Percentiles rank a stretch among this genome's conserved stretches.
phyloP scores from a whole-genome alignment of 2,888 invertebrate genomes.

The Iphiclides podalirius region DNA sequence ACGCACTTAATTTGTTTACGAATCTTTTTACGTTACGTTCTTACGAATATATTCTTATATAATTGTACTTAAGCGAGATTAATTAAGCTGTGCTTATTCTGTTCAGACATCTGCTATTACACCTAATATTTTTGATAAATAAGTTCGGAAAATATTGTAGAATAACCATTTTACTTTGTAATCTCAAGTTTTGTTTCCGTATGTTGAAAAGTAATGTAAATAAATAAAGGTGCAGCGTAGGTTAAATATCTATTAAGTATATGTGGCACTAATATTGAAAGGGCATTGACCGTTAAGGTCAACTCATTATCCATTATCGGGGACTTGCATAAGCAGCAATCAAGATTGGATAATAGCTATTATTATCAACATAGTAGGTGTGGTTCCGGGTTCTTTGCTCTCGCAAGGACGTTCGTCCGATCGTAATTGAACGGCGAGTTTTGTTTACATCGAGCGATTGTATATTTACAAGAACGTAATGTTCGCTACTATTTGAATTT shows the following conservation, averaged over 20 bases:
- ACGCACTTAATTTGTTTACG: no score
- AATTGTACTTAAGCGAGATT: no score
- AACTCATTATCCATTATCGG: conserved; percentile 49
- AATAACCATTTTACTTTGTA: no score
- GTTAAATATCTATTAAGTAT: conserved; percentile 23
- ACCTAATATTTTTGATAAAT: no score
- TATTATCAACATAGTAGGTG: conserved; percentile 45
- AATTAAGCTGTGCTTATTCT: no score
- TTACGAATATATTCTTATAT: no score
- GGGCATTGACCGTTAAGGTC: conserved; percentile 64
- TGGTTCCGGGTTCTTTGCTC: conserved; percentile 69
- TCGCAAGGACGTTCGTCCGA: conserved; percentile 64
- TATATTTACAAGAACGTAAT: neutral
- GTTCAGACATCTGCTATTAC: no score
- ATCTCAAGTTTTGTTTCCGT: no score
- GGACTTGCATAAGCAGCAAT: conserved; percentile 58
- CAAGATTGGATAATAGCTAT: conserved; percentile 51
- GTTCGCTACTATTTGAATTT: neutral
- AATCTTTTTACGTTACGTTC: no score
- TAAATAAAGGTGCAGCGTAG: conserved; percentile 24
- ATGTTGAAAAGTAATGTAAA: no score
- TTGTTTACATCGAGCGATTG: conserved; percentile 9
- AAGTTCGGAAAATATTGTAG: no score
- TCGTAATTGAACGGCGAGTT: conserved; percentile 33
- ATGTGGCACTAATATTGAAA: conserved; percentile 38